These are phyloP conservation scores for Butorides virescens DNA, from an alignment of 2,113 vertebrate genomes.

Conservation along the genomic window DNA sequence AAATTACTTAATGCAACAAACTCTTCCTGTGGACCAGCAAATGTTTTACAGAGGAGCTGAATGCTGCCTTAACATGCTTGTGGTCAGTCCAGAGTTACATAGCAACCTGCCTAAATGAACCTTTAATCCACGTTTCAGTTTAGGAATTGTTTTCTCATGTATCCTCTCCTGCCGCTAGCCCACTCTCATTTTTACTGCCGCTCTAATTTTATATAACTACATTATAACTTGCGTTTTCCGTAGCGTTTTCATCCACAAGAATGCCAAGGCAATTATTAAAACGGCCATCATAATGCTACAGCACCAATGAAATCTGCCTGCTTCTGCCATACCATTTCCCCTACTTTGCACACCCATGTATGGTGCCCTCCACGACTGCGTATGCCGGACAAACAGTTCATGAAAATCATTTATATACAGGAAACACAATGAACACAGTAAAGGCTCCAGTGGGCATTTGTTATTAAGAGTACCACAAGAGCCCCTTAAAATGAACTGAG, in stretches of 20 bases:
- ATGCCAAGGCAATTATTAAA: background rate
- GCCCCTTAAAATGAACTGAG: background rate
- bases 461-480: background rate
- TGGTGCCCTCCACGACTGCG: background rate
- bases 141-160: slow-evolving; percentile 22
- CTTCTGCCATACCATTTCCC: background rate
- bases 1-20: slow-evolving; percentile 82
- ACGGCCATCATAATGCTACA: background rate
- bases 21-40: slow-evolving; percentile 76
- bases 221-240: background rate
- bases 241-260: background rate
- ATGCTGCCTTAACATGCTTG: slow-evolving; percentile 58
- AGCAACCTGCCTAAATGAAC: slow-evolving; percentile 52
- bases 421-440: background rate
- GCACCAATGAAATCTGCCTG: background rate
- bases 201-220: slow-evolving; percentile 56
- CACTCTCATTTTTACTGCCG: slow-evolving; percentile 7
- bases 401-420: background rate
- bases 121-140: slow-evolving; percentile 31
- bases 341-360: background rate
- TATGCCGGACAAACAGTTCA: background rate
- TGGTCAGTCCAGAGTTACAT: slow-evolving; percentile 50
- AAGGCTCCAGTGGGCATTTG: background rate
- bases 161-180: background rate
- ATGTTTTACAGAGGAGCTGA: slow-evolving; percentile 67